These are phyloP conservation scores for Sarcoramphus papa DNA, from an alignment of 2,797 vertebrate species.

Conservation along the genomic window DNA sequence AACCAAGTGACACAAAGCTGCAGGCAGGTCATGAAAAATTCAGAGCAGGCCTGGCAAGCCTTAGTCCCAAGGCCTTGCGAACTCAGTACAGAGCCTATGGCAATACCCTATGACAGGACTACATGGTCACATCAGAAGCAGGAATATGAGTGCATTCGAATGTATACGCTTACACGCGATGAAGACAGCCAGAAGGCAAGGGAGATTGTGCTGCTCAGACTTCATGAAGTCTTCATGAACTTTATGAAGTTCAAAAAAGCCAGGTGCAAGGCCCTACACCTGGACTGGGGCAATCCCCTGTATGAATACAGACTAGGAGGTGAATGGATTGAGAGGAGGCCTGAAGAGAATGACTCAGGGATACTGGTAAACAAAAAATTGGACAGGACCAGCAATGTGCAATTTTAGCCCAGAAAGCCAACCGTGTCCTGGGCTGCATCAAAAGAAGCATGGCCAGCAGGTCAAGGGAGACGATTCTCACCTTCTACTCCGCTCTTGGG, in stretches of 20 bases:
- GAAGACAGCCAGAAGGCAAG: not conserved
- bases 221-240: not conserved
- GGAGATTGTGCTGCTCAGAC: not conserved
- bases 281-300: too few species aligned
- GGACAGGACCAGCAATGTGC: too few species aligned
- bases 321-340: not conserved
- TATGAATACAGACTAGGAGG: not conserved
- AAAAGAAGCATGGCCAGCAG: too few species aligned
- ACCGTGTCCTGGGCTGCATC: not conserved
- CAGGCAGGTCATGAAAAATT: not conserved
- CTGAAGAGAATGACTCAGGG: too few species aligned
- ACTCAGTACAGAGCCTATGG: not conserved
- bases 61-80: not conserved
- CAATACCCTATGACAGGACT: not conserved
- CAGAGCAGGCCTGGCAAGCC: not conserved
- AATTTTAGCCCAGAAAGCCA: not conserved
- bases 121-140: not conserved
- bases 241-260: not conserved
- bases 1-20: not conserved
- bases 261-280: not conserved
- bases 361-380: not conserved
- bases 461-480: rapidly evolving
- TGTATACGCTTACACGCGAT: not conserved
- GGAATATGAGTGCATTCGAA: too few species aligned
- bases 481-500: rapidly evolving